Conservation (phyloP, 1,140 invertebrate species). For the Zaprionus camerounensis region DNA sequence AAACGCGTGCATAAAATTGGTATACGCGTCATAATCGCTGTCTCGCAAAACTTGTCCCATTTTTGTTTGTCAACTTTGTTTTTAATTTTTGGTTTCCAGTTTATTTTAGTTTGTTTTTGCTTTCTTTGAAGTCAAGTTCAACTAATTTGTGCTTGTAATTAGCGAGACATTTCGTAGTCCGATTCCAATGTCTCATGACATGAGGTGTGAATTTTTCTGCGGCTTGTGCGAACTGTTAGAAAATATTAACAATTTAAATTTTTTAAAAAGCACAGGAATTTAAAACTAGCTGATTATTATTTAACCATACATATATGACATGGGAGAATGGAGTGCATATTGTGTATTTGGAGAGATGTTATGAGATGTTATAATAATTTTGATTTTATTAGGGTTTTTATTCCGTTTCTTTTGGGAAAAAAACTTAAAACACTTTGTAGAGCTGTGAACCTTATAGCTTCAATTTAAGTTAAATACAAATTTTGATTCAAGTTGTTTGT, state of each 20-base stretch:
- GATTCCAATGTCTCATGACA: constrained; percentile 25
- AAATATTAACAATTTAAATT: neutral
- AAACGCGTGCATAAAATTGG: constrained; percentile 77
- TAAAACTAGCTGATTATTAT: neutral
- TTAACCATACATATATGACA: neutral
- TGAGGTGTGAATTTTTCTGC: constrained; percentile 2
- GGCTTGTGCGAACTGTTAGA: neutral
- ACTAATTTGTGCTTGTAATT: constrained; percentile 32
- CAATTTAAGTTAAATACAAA: neutral
- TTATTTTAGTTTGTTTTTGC: constrained; percentile 6
- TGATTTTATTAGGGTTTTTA: neutral
- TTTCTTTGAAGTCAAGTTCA: neutral
- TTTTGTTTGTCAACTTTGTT: neutral
- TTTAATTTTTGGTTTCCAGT: constrained; percentile 9
- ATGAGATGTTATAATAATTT: neutral
- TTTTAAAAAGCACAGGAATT: neutral
- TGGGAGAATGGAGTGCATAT: neutral
- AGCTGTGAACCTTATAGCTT: neutral
- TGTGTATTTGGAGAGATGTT: neutral
- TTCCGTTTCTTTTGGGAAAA: neutral
- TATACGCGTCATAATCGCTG: constrained; percentile 36
- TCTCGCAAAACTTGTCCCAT: constrained; percentile 26
- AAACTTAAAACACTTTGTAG: neutral
- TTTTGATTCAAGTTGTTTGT: neutral
- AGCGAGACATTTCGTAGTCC: constrained; percentile 10